A percentile compares a stretch with the other conserved stretches of the same genome.
Conservation (phyloP, 1,140 invertebrate genomes). For the Drosophila funebris region DNA sequence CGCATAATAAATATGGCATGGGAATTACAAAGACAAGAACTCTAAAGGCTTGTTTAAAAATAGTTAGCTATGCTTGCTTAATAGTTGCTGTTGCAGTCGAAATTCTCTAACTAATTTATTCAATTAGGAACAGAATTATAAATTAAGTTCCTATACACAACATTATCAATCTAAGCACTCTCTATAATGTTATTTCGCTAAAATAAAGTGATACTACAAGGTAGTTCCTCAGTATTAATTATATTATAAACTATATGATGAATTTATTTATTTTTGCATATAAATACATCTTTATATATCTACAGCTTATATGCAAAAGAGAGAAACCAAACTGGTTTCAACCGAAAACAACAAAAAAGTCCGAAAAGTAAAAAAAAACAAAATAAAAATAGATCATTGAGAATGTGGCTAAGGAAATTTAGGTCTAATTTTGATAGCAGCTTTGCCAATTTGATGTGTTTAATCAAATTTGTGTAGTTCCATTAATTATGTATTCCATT, state of each 20-base stretch:
- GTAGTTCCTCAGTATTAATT: no score
- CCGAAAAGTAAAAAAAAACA: background rate
- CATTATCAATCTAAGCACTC: no score
- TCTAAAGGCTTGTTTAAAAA: no score
- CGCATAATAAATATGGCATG: background rate
- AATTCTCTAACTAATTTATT: no score
- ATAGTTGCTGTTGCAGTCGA: no score
- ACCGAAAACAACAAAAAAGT: background rate
- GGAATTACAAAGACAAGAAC: background rate
- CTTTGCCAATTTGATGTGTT: no score
- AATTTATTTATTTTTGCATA: background rate
- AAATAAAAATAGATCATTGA: background rate
- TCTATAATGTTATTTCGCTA: background rate
- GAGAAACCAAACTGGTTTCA: slow-evolving; percentile 14
- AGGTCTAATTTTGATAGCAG: no score
- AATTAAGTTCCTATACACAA: no score
- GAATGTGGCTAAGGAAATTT: background rate
- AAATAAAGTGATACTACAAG: no score
- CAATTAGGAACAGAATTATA: no score
- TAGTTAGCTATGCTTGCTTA: no score
- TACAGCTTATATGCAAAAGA: slow-evolving; percentile 6
- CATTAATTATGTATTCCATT: background rate
- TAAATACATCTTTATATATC: background rate
- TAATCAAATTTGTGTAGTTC: background rate
- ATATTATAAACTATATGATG: background rate